Conservation (phyloP, 2,797 vertebrate genomes). For the Propithecus perrieri region DNA sequence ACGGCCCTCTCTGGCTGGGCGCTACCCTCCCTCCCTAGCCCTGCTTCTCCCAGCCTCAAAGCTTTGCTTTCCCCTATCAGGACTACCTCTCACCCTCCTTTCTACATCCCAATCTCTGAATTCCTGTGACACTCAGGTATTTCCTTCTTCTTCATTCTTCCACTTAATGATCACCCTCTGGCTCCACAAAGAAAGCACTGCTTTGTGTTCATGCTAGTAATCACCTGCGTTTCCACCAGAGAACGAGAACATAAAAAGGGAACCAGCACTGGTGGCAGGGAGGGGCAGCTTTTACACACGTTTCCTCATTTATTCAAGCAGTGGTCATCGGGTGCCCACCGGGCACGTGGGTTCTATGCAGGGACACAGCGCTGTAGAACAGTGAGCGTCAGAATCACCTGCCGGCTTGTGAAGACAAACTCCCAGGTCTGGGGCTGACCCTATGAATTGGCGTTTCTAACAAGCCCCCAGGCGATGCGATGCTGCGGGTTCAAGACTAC, state of each 20-base stretch:
- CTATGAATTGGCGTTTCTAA: background rate
- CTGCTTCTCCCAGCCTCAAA: background rate
- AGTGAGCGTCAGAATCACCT: background rate
- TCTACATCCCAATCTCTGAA: background rate
- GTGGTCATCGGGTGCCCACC: rapidly evolving
- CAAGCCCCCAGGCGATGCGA: background rate
- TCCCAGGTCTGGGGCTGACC: background rate
- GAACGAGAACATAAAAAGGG: background rate
- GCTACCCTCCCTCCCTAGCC: background rate
- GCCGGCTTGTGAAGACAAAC: background rate
- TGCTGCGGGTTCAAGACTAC: background rate
- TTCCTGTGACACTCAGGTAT: background rate
- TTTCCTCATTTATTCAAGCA: background rate
- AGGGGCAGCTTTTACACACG: background rate
- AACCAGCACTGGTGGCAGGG: background rate
- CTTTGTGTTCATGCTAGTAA: background rate
- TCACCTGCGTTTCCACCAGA: background rate
- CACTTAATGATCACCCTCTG: background rate
- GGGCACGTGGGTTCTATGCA: background rate
- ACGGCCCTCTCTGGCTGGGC: too few species aligned
- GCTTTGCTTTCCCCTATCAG: background rate
- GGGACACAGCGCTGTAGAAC: background rate
- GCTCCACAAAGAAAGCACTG: background rate
- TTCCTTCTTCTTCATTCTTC: background rate
- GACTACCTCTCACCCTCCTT: background rate